These are phyloP conservation scores for Dinoponera quadriceps DNA, from an alignment of 1,140 invertebrate species.

Conservation along the genomic window DNA sequence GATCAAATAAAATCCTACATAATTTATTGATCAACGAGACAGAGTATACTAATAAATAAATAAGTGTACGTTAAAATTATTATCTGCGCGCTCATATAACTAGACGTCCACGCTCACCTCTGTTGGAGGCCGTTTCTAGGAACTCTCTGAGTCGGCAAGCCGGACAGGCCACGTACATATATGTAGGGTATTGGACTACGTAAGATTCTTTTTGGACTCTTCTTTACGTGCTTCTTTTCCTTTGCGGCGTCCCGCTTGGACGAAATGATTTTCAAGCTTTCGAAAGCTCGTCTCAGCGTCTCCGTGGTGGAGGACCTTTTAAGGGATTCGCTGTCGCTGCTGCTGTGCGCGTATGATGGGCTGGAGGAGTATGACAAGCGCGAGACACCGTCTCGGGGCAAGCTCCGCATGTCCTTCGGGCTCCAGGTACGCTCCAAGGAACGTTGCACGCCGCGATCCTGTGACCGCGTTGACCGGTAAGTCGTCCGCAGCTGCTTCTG, in stretches of 20 bases:
- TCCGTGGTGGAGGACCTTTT: slow-evolving; percentile 87
- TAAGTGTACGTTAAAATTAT: slow-evolving; percentile 39
- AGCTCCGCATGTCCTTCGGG: slow-evolving; percentile 59
- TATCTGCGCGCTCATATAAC: slow-evolving; percentile 13
- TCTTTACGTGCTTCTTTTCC: slow-evolving; percentile 81
- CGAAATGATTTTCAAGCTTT: slow-evolving; percentile 87
- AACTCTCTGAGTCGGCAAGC: slow-evolving; percentile 91
- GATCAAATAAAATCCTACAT: neutral
- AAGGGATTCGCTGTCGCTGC: slow-evolving; percentile 86
- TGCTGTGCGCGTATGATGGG: slow-evolving; percentile 79
- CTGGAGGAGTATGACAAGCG: slow-evolving; percentile 77
- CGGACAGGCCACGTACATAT: slow-evolving; percentile 92
- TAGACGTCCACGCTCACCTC: neutral
- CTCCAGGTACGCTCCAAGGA: slow-evolving; percentile 80
- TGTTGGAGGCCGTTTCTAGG: slow-evolving; percentile 85
- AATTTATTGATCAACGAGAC: slow-evolving; percentile 19
- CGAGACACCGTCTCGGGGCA: slow-evolving; percentile 68
- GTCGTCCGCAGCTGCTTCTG: slow-evolving; percentile 65
- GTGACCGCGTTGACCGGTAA: slow-evolving; percentile 69
- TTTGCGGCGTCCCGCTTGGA: slow-evolving; percentile 84
- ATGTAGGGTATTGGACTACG: slow-evolving; percentile 91
- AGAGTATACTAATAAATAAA: neutral
- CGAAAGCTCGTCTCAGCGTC: slow-evolving; percentile 90
- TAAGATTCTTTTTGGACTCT: slow-evolving; percentile 90
- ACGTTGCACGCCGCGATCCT: slow-evolving; percentile 74